Evolutionary conservation across 2,888 invertebrate species (phyloP).

Genomic region (Myathropa florea): DNA sequence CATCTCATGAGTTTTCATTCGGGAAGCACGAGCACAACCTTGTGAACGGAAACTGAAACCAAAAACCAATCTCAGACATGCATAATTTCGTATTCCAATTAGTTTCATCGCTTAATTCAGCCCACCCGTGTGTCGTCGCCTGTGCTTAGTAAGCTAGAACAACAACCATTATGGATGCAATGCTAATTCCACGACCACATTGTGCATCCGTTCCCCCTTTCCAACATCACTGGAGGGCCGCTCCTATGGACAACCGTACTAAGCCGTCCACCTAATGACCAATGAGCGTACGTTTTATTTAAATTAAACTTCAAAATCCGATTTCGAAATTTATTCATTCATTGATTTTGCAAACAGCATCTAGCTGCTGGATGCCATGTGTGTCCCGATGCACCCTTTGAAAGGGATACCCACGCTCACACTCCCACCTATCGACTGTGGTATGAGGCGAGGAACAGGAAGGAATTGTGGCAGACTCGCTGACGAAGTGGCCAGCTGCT

Average conservation of each 20-base stretch:
- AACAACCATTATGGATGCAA: constrained; percentile 25
- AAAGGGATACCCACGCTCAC: constrained; percentile 19
- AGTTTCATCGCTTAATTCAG: constrained; percentile 17
- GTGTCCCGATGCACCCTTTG: neutral
- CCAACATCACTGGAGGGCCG: neutral
- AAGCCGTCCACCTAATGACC: constrained; percentile 38
- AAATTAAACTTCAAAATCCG: constrained; percentile 60
- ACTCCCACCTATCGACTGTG: too few species aligned
- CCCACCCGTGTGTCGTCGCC: constrained; percentile 7
- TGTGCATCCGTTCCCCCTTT: neutral
- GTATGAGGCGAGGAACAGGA: neutral
- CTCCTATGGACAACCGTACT: neutral
- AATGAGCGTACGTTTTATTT: constrained; percentile 50
- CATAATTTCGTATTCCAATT: constrained; percentile 29
- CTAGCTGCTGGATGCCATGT: neutral
- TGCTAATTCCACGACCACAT: constrained; percentile 38
- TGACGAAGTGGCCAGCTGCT: constrained; percentile 39
- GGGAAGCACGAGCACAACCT: neutral
- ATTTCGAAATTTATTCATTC: constrained; percentile 48
- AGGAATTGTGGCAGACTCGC: constrained; percentile 24
- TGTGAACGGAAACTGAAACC: neutral
- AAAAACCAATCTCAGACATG: constrained; percentile 34
- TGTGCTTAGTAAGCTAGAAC: constrained; percentile 2
- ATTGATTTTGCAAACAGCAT: constrained; percentile 44
- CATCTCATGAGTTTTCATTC: neutral